Base-by-base conservation (phyloP, 2,888 invertebrate genomes). In the Drosophila heteroneura region DNA sequence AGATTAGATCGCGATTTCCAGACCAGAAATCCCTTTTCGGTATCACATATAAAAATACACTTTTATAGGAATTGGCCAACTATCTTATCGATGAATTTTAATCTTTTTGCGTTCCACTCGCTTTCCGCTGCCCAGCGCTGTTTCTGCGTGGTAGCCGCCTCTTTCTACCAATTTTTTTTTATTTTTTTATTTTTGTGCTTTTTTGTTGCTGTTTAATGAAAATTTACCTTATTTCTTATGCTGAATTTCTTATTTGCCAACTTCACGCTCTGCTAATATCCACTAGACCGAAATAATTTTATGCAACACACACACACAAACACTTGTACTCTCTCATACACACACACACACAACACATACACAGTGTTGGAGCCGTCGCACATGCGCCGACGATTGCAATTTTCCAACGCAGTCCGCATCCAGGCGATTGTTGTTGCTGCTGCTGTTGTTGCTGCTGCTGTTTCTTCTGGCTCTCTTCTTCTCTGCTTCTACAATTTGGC, bases 271-370 rank as follows among this genome's bases (percentile, higher is more conserved):
- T 91, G 93, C 91, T 92, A 93, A 92, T 92, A 92, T 90, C 87
- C 93, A 93, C 92, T 92, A 93, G 93, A 93, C 93, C 93, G 93
- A 93, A 92, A 93, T 93, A 93, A 93, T 93, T 93, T 88, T 93
- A 93, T 93, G 93, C 93, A 92, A 93, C 92, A 92, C 92, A 92
- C 92, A 88, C 89, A 91, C 84, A 83, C 60, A 71, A 52, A 70
- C 91, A 92, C 91, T 83, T 57, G 52, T 41, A 53, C 53, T 69
- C 30, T 60, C 28, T 71, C 53, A 70, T 67, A 75, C 56, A 59
- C 51, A 59, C 49, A 44, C 61, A 71, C 58, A 58, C 39, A 66
- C 47, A 47, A 44, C 41, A 49, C 66, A 79, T 33, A 58, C 37
- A 52, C 16, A 32, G n/a, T 32, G 74, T 69, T 76, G 76, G 60